Percentiles rank a stretch among this genome's conserved stretches.
Evolutionary conservation across 1,140 invertebrate genomes (phyloP).

Genomic region (Drosophila arizonae): DNA sequence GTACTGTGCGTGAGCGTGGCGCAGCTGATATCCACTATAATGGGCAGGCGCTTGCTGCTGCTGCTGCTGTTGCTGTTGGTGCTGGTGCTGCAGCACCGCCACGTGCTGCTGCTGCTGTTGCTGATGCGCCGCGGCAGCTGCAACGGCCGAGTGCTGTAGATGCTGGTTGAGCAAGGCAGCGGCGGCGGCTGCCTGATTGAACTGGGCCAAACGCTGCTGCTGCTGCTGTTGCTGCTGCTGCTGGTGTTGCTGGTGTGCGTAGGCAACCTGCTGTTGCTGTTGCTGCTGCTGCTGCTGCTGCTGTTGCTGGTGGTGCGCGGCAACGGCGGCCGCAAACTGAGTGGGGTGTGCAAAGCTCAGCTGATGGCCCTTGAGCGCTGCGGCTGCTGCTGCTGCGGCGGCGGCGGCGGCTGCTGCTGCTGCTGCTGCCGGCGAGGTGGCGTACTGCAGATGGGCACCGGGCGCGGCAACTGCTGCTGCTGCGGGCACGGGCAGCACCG

Average conservation of each 20-base stretch:
- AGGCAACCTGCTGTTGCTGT: slow-evolving; percentile 51
- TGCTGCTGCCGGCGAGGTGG: slow-evolving; percentile 39
- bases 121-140: slow-evolving; percentile 58
- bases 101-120: slow-evolving; percentile 57
- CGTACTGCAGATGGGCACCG: slow-evolving; percentile 51
- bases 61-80: slow-evolving; percentile 57
- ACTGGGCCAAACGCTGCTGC: slow-evolving; percentile 64
- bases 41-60: slow-evolving; percentile 58
- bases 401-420: slow-evolving; percentile 65
- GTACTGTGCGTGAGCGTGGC: slow-evolving; percentile 62
- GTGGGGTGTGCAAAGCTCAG: slow-evolving; percentile 76
- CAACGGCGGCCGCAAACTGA: slow-evolving; percentile 77
- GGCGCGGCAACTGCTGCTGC: slow-evolving; percentile 52
- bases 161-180: slow-evolving; percentile 67
- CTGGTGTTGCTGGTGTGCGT: slow-evolving; percentile 50
- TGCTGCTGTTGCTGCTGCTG: slow-evolving; percentile 59
- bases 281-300: slow-evolving; percentile 47
- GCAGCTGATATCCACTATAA: slow-evolving; percentile 58
- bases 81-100: slow-evolving; percentile 56
- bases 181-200: slow-evolving; percentile 60
- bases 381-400: slow-evolving; percentile 53
- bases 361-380: slow-evolving; percentile 62
- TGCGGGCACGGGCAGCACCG: slow-evolving; percentile 73
- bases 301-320: slow-evolving; percentile 69
- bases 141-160: slow-evolving; percentile 59